Percentiles rank a stretch among this genome's conserved stretches.
These are phyloP conservation scores for Meiosimyza decipiens DNA, from an alignment of 2,888 invertebrate species.

Conservation along the genomic window DNA sequence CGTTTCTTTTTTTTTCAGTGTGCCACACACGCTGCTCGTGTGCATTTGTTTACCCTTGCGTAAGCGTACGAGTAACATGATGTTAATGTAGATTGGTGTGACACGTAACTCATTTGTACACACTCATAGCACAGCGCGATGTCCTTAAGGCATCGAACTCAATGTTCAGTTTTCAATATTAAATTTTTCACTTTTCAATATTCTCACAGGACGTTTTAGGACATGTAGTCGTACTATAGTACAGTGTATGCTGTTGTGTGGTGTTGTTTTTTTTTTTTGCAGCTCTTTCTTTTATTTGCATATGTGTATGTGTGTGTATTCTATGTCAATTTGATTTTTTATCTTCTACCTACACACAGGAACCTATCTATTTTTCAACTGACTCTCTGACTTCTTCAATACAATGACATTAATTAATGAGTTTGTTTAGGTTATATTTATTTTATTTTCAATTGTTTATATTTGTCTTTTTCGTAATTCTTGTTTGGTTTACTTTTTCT, in stretches of 20 bases:
- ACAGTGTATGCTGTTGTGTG: background rate
- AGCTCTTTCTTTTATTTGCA: background rate
- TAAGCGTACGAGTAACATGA: background rate
- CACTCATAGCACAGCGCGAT: background rate
- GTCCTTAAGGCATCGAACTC: background rate
- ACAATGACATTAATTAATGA: background rate
- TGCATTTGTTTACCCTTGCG: no score
- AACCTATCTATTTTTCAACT: background rate
- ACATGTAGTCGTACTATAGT: no score
- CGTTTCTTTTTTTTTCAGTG: no score
- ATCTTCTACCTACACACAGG: background rate
- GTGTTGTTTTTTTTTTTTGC: background rate
- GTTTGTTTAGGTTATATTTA: constrained; percentile 6
- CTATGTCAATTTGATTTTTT: background rate
- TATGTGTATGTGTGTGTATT: background rate
- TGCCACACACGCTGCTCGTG: no score
- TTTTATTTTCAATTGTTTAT: background rate
- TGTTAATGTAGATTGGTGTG: background rate
- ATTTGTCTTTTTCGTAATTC: background rate
- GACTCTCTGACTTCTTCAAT: background rate
- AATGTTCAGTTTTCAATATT: constrained; percentile 1
- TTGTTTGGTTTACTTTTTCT: background rate
- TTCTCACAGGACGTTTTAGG: background rate
- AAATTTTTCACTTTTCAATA: background rate
- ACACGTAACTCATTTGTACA: constrained; percentile 57